Conservation (phyloP, 2,888 invertebrate species). For the Synanthedon formicaeformis region DNA sequence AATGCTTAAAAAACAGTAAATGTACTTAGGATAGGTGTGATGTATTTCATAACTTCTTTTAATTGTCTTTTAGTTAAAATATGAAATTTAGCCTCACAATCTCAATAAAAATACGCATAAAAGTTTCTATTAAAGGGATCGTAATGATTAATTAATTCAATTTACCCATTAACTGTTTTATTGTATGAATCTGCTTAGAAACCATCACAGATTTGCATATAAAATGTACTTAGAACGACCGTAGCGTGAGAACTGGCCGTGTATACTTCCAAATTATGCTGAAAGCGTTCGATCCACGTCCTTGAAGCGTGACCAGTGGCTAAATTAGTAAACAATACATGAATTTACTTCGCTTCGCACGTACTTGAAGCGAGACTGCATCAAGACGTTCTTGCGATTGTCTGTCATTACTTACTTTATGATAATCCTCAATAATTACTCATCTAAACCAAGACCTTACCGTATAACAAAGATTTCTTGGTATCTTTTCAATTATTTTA, state of each 20-base stretch:
- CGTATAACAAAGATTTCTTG: no score
- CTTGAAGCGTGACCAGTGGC: slow-evolving; percentile 60
- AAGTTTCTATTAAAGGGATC: no score
- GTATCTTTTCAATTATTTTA: no score
- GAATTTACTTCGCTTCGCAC: slow-evolving; percentile 38
- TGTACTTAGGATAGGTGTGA: no score
- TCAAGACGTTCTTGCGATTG: slow-evolving; percentile 8
- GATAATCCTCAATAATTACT: no score
- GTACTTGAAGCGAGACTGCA: slow-evolving; percentile 23
- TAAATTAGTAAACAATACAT: slow-evolving; percentile 35
- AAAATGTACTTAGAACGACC: slow-evolving; percentile 29
- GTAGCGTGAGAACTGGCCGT: slow-evolving; percentile 58
- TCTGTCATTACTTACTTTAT: not conserved
- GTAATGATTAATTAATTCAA: no score
- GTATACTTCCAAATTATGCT: slow-evolving; percentile 57
- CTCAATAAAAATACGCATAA: no score
- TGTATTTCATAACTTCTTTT: no score
- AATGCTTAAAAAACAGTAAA: no score
- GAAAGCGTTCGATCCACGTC: slow-evolving; percentile 56
- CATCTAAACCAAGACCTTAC: no score
- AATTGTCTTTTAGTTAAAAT: no score
- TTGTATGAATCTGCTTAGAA: not conserved
- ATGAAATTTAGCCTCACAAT: no score
- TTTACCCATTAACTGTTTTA: not conserved
- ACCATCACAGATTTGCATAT: not conserved